phyloP scores from a whole-genome alignment of 2,797 vertebrate species.

The Hydrocynus forskahlii region DNA sequence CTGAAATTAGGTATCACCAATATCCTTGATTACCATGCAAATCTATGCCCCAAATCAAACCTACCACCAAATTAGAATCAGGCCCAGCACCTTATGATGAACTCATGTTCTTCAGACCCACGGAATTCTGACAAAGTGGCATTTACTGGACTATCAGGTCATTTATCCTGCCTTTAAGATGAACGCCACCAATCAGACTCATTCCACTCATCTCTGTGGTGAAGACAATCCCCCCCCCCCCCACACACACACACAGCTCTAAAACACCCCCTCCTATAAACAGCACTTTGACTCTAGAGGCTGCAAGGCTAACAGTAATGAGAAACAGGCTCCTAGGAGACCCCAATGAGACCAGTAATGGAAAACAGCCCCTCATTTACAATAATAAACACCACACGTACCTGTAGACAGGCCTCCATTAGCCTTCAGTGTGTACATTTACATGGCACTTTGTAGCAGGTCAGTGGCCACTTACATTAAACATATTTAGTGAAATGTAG shows the following conservation, averaged over 20 bases:
- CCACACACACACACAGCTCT: background rate
- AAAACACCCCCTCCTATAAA: background rate
- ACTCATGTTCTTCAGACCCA: too few species aligned
- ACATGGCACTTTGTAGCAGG: background rate
- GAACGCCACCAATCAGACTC: background rate
- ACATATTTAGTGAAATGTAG: too few species aligned
- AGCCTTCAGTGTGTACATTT: background rate
- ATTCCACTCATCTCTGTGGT: background rate
- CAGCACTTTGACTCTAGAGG: background rate
- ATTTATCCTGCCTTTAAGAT: too few species aligned
- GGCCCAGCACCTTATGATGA: too few species aligned
- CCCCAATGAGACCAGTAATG: background rate
- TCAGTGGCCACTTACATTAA: background rate
- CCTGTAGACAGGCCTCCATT: background rate
- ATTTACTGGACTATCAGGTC: too few species aligned
- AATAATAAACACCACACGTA: conserved; percentile 14
- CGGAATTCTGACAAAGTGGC: too few species aligned
- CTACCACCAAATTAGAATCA: too few species aligned
- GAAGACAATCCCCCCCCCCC: background rate
- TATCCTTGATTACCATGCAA: too few species aligned
- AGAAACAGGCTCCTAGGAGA: background rate
- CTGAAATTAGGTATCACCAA: too few species aligned
- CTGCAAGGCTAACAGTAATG: background rate
- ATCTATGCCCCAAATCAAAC: too few species aligned
- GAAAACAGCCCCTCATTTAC: conserved; percentile 2